Percentiles rank a stretch among this genome's conserved stretches.
Conservation (phyloP, 2,113 vertebrate species). For the Poeciliopsis occidentalis region DNA sequence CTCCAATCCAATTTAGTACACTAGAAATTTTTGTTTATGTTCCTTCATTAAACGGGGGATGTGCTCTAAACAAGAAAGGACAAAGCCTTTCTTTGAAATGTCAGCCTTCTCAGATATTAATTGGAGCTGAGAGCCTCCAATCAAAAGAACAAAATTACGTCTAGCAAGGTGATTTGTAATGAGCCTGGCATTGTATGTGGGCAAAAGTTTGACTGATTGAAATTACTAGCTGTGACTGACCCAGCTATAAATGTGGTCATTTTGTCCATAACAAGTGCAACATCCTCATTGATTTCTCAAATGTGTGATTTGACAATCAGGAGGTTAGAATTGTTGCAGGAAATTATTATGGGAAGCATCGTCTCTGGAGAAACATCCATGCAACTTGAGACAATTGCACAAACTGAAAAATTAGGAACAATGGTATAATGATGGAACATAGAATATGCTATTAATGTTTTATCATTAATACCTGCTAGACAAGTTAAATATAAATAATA, state of each 20-base stretch:
- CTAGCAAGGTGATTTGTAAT: conserved; percentile 71
- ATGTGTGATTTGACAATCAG: conserved; percentile 12
- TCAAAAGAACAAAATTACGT: conserved; percentile 71
- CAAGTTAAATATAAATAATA: too few species aligned
- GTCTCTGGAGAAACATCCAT: not conserved
- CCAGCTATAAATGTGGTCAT: conserved; percentile 47
- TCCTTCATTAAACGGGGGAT: conserved; percentile 58
- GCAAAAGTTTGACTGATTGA: conserved; percentile 64
- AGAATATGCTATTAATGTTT: too few species aligned
- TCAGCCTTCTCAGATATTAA: conserved; percentile 71
- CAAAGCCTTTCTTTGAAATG: conserved; percentile 65
- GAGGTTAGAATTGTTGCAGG: not conserved
- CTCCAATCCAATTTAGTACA: conserved; percentile 13
- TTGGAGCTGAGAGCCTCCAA: conserved; percentile 71
- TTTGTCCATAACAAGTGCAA: conserved; percentile 36
- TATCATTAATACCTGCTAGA: too few species aligned
- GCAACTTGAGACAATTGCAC: not conserved
- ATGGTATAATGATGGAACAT: too few species aligned
- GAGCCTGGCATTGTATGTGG: conserved; percentile 61
- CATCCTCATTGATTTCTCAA: conserved; percentile 31
- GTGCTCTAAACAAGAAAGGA: conserved; percentile 63
- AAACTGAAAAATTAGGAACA: too few species aligned
- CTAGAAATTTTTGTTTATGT: conserved; percentile 49
- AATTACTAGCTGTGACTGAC: conserved; percentile 60
- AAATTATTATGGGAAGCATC: not conserved